Evolutionary conservation across 2,797 vertebrate genomes (phyloP).

Genomic region (Crypturellus tataupa): DNA sequence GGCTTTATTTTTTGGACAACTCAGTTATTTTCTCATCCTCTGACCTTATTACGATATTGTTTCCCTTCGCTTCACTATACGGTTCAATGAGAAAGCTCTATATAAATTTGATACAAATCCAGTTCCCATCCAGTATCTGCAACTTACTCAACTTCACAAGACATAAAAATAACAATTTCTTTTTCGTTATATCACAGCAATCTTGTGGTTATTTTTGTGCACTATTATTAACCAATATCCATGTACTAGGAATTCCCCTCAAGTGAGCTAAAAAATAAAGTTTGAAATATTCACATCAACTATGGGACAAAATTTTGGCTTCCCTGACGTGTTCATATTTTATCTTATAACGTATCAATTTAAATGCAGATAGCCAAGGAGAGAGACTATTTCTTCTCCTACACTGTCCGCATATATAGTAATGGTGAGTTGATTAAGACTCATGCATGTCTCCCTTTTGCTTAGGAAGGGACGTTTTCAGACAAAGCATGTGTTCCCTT

Average conservation of each 20-base stretch:
- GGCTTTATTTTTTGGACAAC: constrained; percentile 54
- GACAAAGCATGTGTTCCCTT: neutral
- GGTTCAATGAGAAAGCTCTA: neutral
- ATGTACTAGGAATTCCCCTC: neutral
- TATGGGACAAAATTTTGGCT: neutral
- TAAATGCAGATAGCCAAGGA: constrained; percentile 60
- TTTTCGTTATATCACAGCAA: neutral
- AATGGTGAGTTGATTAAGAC: constrained; percentile 22
- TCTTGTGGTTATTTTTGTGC: neutral
- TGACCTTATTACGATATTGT: constrained; percentile 47
- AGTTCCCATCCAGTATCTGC: neutral
- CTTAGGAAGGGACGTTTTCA: neutral
- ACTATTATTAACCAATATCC: neutral
- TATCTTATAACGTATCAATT: constrained; percentile 25
- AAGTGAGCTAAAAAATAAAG: neutral
- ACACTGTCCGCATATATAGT: neutral
- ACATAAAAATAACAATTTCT: neutral
- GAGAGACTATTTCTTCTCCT: neutral
- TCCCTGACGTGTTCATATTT: neutral
- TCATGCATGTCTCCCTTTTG: neutral
- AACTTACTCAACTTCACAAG: constrained; percentile 20
- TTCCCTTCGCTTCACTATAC: neutral
- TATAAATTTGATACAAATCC: constrained; percentile 21
- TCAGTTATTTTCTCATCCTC: constrained; percentile 47
- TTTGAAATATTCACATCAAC: neutral